Evolutionary conservation across 1,140 invertebrate species (phyloP), one percentile per base, ranked within the genome.

Genomic region (Chrysoperla carnea): DNA sequence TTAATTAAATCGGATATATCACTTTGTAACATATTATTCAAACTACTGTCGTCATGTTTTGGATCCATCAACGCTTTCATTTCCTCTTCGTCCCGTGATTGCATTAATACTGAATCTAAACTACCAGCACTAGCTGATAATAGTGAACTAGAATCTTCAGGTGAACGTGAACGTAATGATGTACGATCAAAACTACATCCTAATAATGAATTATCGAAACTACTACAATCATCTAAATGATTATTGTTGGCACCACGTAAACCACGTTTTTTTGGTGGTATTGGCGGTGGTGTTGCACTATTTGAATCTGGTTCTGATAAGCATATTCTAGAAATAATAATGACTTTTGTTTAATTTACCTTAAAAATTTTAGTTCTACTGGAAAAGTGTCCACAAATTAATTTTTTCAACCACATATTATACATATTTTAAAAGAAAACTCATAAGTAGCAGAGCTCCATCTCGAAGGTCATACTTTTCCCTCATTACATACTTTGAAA

Each of bases 81-180:
- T 61, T 78, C 75, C 50, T 79, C 77, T 52, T 85, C 82, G 48
- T 84, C 80, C 39, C 78, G 73, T 6, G 82, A 84, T 45, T 82
- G 78, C 62, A 86, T 87, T 40, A 86, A 58, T 52, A 84, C 81
- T 0, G 84, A 88, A 60, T 89, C 85, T 46, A 86, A 61, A 45
- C 83, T 86, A 31, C 83, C 84, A 48, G 80, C 81, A 47, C 76
- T 79, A 40, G 75, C 76, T 33, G 76, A 80, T 40, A 81, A 64
- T 28, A 81, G 63, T 33, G 75, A 78, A 46, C 72, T 73, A 31
- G 73, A 76, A 54, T 77, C 75, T 54, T 78, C 73, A 29, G 71
- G 76, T 9, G 74, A 78, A 46, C 69, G 67, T 42, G 74, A 77
- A 27, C 72, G 61, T 38, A 75, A 59, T 8, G 73, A 76, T 11